Conservation (phyloP, 2,797 vertebrate species). For the Melanotaenia nigrans region DNA sequence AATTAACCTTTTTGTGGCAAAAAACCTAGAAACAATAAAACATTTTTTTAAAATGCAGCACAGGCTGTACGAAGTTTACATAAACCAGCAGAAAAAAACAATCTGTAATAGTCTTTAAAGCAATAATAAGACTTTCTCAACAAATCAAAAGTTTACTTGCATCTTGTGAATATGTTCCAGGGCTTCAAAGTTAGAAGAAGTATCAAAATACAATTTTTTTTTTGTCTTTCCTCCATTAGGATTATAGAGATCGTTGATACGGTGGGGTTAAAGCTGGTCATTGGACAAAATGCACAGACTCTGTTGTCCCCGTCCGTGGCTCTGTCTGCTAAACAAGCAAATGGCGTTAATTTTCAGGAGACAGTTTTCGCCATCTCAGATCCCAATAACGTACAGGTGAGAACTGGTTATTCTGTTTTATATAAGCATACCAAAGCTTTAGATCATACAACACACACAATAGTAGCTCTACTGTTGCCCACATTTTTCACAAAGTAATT, state of each 20-base stretch:
- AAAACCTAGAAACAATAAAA: too few relatives aligned
- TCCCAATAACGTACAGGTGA: conserved; percentile 87
- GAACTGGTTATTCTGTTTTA: not conserved
- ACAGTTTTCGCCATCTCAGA: conserved; percentile 86
- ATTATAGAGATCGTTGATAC: conserved; percentile 90
- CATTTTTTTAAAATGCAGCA: too few relatives aligned
- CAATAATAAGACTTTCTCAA: too few relatives aligned
- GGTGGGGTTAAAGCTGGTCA: conserved; percentile 89
- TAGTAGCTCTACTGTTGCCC: too few relatives aligned
- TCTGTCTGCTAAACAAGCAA: conserved; percentile 86
- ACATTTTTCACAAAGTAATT: too few relatives aligned
- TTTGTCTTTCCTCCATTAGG: conserved; percentile 72
- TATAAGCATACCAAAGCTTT: not conserved
- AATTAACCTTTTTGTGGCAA: too few relatives aligned
- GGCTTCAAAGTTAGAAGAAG: too few relatives aligned
- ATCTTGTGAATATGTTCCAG: too few relatives aligned
- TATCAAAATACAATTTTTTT: not conserved
- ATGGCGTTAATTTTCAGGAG: conserved; percentile 80
- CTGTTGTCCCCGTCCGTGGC: conserved; percentile 85
- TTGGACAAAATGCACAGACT: conserved; percentile 67
- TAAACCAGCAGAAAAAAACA: not conserved
- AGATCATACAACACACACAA: not conserved
- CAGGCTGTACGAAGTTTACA: too few relatives aligned
- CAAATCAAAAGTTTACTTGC: too few relatives aligned
- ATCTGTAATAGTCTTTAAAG: not conserved